Conservation (phyloP, 1,140 invertebrate species). For the Drosophila arizonae region DNA sequence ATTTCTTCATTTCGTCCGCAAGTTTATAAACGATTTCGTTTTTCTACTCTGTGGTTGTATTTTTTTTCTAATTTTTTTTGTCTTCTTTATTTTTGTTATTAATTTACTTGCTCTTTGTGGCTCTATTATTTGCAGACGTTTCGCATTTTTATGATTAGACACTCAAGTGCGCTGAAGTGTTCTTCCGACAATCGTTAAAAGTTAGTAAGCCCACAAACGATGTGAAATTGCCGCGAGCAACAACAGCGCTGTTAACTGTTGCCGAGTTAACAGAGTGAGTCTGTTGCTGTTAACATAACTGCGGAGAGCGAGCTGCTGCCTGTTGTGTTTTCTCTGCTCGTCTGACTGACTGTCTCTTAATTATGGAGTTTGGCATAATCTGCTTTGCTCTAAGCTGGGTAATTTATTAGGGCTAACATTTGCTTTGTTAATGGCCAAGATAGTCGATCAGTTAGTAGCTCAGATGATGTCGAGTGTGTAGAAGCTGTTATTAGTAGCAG, state of each 20-base stretch:
- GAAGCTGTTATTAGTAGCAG: slow-evolving; percentile 12
- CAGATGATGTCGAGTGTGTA: background rate
- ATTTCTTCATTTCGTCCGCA: slow-evolving; percentile 31
- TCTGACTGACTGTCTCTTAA: slow-evolving; percentile 30
- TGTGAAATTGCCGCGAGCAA: slow-evolving; percentile 52
- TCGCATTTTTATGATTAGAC: slow-evolving; percentile 68
- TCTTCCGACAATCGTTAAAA: slow-evolving; percentile 75
- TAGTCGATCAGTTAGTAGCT: too few species aligned
- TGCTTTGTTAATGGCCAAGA: background rate
- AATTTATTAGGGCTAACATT: slow-evolving; percentile 37
- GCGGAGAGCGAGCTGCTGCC: background rate
- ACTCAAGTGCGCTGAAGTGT: slow-evolving; percentile 71
- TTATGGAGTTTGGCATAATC: slow-evolving; percentile 58
- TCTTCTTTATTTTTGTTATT: slow-evolving; percentile 43
- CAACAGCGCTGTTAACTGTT: slow-evolving; percentile 25
- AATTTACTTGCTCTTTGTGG: slow-evolving; percentile 54
- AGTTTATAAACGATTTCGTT: slow-evolving; percentile 63
- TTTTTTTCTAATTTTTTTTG: slow-evolving; percentile 9
- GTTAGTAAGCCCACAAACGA: slow-evolving; percentile 31
- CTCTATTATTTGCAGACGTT: slow-evolving; percentile 75
- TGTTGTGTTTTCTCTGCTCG: background rate
- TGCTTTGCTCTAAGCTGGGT: slow-evolving; percentile 43
- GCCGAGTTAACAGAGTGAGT: too few species aligned
- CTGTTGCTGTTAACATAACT: slow-evolving; percentile 25
- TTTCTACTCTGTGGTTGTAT: slow-evolving; percentile 39